Conservation (phyloP, 2,888 invertebrate genomes). For the Drosophila aldrichi region DNA sequence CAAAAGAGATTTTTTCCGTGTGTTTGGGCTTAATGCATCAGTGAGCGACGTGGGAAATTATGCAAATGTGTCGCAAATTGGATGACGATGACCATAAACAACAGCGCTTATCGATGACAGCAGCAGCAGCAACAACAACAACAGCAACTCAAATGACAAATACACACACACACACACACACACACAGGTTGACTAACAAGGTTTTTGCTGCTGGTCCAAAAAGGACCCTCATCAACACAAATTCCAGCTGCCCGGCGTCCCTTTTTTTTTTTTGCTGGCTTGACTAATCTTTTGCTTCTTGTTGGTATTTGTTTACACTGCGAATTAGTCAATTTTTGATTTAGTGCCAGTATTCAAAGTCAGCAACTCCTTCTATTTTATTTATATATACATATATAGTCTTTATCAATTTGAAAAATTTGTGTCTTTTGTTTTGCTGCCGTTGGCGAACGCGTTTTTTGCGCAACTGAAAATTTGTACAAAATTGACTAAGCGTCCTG, state of each 20-base stretch:
- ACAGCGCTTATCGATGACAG: conserved; percentile 55
- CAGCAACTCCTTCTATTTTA: conserved; percentile 11
- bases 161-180: conserved; percentile 10
- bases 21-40: conserved; percentile 38
- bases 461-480: conserved; percentile 64
- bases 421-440: conserved; percentile 46
- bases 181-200: conserved; percentile 32
- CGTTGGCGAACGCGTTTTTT: conserved; percentile 75
- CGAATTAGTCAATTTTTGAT: conserved; percentile 63
- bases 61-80: conserved; percentile 76
- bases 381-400: not conserved
- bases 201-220: conserved; percentile 26
- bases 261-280: conserved; percentile 14
- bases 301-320: conserved; percentile 69
- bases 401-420: conserved; percentile 17
- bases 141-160: not conserved
- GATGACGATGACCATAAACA: conserved; percentile 67
- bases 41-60: conserved; percentile 71
- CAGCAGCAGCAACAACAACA: conserved; percentile 13
- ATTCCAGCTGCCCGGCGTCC: conserved; percentile 49
- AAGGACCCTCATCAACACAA: conserved; percentile 67
- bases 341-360: conserved; percentile 27
- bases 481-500: conserved; percentile 63
- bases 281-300: conserved; percentile 58
- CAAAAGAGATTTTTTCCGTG: conserved; percentile 32